Evolutionary conservation across 2,888 invertebrate genomes (phyloP).

Genomic region (Petrolisthes cinctipes): DNA sequence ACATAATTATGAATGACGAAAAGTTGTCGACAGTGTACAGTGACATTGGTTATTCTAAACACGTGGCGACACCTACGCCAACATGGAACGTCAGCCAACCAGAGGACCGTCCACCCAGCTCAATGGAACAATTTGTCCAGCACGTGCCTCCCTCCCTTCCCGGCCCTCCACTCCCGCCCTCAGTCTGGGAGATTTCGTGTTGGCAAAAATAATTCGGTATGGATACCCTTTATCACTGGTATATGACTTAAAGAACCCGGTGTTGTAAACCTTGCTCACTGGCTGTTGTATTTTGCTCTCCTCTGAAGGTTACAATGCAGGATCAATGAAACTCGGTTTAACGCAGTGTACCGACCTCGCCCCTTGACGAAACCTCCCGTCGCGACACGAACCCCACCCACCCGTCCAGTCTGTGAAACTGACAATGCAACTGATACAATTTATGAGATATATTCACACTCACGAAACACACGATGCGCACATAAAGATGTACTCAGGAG

Average conservation of each 20-base stretch:
- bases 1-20: too few species aligned
- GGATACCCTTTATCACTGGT: too few species aligned
- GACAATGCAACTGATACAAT: neutral
- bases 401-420: conserved; percentile 11
- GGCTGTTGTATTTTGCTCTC: too few species aligned
- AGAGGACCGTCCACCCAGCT: neutral
- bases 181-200: conserved; percentile 1
- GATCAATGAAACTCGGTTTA: neutral
- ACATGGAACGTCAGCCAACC: too few species aligned
- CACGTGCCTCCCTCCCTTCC: neutral
- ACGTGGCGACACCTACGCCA: too few species aligned
- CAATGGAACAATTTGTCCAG: conserved; percentile 13
- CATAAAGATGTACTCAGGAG: neutral
- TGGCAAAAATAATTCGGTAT: too few species aligned
- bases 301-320: neutral
- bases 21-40: too few species aligned
- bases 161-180: neutral
- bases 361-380: neutral
- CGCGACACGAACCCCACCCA: conserved; percentile 6
- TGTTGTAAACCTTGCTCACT: too few species aligned
- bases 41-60: too few species aligned
- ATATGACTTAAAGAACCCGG: too few species aligned
- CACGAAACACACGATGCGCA: neutral
- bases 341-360: neutral
- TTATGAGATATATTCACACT: neutral